These are phyloP conservation scores for Alfaro cultratus DNA, from an alignment of 2,797 vertebrate species.

Conservation along the genomic window DNA sequence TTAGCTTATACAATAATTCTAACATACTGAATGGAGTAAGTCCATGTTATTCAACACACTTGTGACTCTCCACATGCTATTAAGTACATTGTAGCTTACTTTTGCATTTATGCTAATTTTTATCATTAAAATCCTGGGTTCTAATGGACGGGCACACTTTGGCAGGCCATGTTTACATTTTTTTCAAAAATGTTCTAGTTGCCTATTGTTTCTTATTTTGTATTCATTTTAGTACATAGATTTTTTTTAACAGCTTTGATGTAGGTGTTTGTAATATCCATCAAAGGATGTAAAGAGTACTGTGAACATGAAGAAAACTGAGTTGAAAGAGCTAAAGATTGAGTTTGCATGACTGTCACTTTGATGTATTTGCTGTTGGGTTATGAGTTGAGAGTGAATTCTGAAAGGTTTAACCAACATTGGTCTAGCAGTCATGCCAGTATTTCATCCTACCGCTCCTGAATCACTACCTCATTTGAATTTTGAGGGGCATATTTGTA, in stretches of 20 bases:
- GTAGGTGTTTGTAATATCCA: not conserved
- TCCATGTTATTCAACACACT: too few relatives aligned
- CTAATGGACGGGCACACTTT: too few relatives aligned
- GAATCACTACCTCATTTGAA: constrained; percentile 47
- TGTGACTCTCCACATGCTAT: too few relatives aligned
- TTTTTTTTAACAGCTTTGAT: constrained; percentile 11
- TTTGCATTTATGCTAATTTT: too few relatives aligned
- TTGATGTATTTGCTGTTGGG: constrained; percentile 32
- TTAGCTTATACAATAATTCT: too few relatives aligned
- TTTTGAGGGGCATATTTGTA: constrained; percentile 30
- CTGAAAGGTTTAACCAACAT: constrained; percentile 38
- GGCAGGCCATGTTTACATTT: too few relatives aligned
- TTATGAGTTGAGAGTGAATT: constrained; percentile 26
- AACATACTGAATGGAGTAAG: too few relatives aligned
- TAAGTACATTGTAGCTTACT: too few relatives aligned
- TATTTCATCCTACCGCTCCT: constrained; percentile 38
- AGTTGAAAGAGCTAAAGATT: constrained; percentile 16
- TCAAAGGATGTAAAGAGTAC: not conserved
- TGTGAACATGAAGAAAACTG: constrained; percentile 14
- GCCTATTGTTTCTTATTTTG: too few relatives aligned
- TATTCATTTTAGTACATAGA: not conserved
- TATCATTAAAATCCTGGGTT: too few relatives aligned
- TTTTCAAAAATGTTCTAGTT: too few relatives aligned
- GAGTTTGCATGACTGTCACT: constrained; percentile 12
- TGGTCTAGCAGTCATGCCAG: constrained; percentile 25